Conservation (phyloP, 2,888 invertebrate species). For the Heterodera filipjevi region DNA sequence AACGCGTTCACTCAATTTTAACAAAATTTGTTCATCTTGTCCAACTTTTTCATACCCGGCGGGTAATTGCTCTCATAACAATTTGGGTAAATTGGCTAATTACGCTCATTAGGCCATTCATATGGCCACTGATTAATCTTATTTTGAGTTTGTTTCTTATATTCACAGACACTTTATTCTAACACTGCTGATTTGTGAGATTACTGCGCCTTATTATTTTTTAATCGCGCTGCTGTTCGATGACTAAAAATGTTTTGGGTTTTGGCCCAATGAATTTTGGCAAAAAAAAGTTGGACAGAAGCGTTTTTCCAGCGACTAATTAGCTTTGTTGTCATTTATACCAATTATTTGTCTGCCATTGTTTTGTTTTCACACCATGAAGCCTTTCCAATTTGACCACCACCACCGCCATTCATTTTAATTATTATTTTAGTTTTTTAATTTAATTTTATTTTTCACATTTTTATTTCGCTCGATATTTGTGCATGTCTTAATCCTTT, state of each 20-base stretch:
- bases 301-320: too few species aligned
- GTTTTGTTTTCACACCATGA: too few species aligned
- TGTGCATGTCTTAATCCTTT: not conserved
- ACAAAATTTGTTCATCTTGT: not conserved
- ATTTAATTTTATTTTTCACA: not conserved
- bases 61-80: not conserved
- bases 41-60: not conserved
- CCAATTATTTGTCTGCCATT: too few species aligned
- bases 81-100: not conserved
- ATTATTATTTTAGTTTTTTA: not conserved
- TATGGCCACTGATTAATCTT: not conserved
- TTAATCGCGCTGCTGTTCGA: not conserved
- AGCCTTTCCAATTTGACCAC: too few species aligned
- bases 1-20: not conserved
- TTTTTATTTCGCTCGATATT: constrained; percentile 19
- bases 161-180: not conserved
- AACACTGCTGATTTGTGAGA: not conserved
- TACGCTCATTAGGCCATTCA: not conserved
- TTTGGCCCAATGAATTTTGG: not conserved
- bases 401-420: not conserved
- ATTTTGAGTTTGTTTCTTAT: not conserved
- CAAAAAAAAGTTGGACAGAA: too few species aligned
- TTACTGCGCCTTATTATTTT: not conserved
- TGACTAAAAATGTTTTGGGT: too few species aligned
- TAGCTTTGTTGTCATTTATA: not conserved